A percentile compares a stretch with the other conserved stretches of the same genome.
These are phyloP conservation scores for Mus musculus DNA, from an alignment of 2,113 vertebrate species.

Conservation along the genomic window DNA sequence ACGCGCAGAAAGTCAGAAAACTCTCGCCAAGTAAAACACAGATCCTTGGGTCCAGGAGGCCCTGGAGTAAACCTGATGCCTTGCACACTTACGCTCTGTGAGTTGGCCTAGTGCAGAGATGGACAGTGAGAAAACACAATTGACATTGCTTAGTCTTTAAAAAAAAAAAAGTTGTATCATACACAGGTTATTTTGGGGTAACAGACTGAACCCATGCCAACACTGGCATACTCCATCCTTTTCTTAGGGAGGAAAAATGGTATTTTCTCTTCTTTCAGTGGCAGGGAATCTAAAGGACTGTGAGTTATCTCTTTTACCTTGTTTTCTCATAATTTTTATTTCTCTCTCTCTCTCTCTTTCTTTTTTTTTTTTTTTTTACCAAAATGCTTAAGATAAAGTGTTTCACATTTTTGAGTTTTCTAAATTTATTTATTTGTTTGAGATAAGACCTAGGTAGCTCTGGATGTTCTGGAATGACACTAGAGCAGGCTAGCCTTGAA, in stretches of 20 bases:
- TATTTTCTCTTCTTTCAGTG: background rate
- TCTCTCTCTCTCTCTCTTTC: background rate
- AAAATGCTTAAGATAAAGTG: background rate
- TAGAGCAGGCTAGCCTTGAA: background rate
- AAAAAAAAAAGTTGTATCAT: conserved; percentile 5
- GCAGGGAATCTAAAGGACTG: background rate
- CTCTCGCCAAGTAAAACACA: conserved; percentile 90
- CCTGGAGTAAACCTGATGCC: conserved; percentile 90
- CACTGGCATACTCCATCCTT: background rate
- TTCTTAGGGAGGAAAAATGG: background rate
- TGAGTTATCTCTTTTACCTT: background rate
- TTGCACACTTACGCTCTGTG: conserved; percentile 85
- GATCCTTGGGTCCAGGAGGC: conserved; percentile 88
- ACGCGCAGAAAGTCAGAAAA: conserved; percentile 88
- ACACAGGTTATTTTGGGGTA: background rate
- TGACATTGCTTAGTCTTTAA: background rate
- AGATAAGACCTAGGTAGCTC: background rate
- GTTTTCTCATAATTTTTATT: conserved; percentile 13
- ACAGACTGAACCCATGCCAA: background rate
- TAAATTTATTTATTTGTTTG: background rate
- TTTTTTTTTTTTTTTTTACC: background rate
- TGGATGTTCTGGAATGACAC: background rate
- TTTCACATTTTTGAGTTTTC: background rate
- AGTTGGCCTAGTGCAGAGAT: conserved; percentile 87
- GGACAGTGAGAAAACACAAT: conserved; percentile 39